Percentiles rank a stretch among this genome's conserved stretches.
Conservation (phyloP, 2,113 vertebrate genomes). For the Gallinago jamesoni region DNA sequence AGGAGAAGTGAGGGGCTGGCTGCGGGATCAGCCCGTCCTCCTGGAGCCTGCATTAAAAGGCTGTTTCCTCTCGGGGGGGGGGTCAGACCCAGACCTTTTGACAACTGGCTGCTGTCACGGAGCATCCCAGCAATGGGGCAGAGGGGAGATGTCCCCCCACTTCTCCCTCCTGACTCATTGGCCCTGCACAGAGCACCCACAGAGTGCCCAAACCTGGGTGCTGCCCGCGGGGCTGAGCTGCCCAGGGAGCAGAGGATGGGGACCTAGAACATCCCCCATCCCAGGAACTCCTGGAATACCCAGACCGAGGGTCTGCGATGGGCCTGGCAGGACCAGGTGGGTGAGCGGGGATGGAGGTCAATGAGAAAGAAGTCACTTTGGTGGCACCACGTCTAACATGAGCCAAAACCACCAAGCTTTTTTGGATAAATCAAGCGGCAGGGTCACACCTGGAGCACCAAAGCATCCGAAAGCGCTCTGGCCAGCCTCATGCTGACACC, state of each 20-base stretch:
- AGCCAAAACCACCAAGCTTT: neutral
- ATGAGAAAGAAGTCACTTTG: neutral
- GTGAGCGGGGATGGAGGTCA: neutral
- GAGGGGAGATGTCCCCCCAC: neutral
- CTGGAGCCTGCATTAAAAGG: neutral
- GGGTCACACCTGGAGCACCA: neutral
- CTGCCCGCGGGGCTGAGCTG: neutral
- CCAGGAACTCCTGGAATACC: neutral
- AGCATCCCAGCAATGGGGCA: neutral
- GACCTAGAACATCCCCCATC: neutral
- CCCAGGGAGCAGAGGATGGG: neutral
- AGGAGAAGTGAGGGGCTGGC: neutral
- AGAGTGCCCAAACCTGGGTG: neutral
- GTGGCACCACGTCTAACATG: neutral
- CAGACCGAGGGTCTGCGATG: neutral
- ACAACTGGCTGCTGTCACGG: neutral
- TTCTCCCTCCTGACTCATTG: neutral
- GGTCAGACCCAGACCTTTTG: neutral
- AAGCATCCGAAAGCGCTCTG: fast-evolving
- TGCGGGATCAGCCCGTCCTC: neutral
- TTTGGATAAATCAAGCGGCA: neutral
- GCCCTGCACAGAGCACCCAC: neutral
- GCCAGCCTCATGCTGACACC: neutral
- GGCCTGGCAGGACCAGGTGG: neutral
- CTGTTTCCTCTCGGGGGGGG: neutral